These are phyloP conservation scores for Heliocidaris tuberculata DNA, from an alignment of 35 echinoderm and acorn worm species.

Conservation along the genomic window DNA sequence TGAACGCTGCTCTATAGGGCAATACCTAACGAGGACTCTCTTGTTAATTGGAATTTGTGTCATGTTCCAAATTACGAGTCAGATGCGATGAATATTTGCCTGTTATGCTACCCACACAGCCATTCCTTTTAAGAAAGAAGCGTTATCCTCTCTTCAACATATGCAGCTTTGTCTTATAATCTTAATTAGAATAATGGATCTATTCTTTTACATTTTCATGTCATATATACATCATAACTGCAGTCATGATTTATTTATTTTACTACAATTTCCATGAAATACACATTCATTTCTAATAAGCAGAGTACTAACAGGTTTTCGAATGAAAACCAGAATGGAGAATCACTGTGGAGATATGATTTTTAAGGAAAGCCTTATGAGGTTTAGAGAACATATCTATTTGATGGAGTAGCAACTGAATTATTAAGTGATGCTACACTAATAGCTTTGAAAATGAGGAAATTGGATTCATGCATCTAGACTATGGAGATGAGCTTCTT, in stretches of 20 bases:
- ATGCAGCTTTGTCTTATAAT: background rate
- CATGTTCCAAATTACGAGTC: background rate
- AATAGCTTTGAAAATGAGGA: too few relatives aligned
- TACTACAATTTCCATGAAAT: background rate
- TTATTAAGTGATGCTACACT: too few relatives aligned
- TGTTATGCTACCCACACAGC: background rate
- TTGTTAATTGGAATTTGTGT: conserved; percentile 12
- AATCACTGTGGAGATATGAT: too few relatives aligned
- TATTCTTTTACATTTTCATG: background rate
- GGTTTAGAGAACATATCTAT: too few relatives aligned
- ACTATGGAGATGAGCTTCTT: too few relatives aligned
- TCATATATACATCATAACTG: background rate
- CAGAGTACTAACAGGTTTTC: too few relatives aligned
- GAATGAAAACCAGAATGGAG: too few relatives aligned
- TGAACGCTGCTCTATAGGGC: background rate
- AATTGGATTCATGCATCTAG: too few relatives aligned
- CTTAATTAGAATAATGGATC: background rate
- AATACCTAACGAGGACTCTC: background rate
- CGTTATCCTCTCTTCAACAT: background rate
- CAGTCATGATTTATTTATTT: background rate
- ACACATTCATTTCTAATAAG: background rate
- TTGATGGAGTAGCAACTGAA: too few relatives aligned
- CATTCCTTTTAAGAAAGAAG: background rate
- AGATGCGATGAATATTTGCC: background rate
- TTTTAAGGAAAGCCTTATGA: too few relatives aligned